These are phyloP conservation scores for Poliocrania exsul DNA, from an alignment of 2,797 vertebrate species.

Conservation along the genomic window DNA sequence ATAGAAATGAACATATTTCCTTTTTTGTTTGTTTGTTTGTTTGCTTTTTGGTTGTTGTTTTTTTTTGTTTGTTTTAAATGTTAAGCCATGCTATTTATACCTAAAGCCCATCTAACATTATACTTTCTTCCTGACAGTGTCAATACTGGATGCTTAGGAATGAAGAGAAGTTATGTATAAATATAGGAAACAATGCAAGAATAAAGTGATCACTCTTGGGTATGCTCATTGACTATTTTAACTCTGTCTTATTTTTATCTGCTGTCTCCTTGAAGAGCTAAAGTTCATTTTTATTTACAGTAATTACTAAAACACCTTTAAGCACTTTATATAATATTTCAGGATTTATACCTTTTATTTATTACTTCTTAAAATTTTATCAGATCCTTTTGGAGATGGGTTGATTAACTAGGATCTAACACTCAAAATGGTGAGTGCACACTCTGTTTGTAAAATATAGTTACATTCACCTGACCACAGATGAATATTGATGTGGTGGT, in stretches of 20 bases:
- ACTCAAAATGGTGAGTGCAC: background rate
- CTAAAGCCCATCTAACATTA: background rate
- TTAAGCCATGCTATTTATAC: background rate
- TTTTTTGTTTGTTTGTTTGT: background rate
- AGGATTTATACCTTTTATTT: background rate
- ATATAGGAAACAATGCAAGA: background rate
- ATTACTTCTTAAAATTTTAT: background rate
- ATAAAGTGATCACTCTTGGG: background rate
- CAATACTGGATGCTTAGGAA: background rate
- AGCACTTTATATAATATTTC: background rate
- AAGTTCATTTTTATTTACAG: background rate
- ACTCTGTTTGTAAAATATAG: background rate
- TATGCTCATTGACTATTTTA: background rate
- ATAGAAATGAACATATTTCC: fast-evolving
- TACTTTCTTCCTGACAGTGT: background rate
- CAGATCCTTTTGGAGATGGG: background rate
- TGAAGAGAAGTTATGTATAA: background rate
- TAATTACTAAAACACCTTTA: background rate
- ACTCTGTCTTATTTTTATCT: background rate
- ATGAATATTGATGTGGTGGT: fast-evolving
- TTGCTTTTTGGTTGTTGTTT: background rate
- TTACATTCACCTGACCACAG: background rate
- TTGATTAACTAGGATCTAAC: background rate
- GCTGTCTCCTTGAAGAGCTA: background rate
- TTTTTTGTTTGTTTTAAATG: background rate